Evolutionary conservation across 2,797 vertebrate species (phyloP), one percentile per base, ranked within the genome.

Genomic region (Spinibarbus caldwelli): DNA sequence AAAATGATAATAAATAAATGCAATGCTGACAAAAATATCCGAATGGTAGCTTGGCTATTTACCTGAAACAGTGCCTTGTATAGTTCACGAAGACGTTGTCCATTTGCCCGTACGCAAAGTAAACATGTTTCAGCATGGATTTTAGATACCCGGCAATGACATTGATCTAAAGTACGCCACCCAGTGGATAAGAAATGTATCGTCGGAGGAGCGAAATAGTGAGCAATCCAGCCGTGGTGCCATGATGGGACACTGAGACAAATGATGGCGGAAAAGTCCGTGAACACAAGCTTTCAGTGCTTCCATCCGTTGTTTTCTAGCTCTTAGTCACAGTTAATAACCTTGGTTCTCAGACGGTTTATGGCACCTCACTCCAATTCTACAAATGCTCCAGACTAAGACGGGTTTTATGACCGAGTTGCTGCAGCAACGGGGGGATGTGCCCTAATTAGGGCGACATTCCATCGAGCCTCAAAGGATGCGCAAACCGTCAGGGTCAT

Each of bases 141-240:
- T 93, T 93, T 92, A 93, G 89, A 95, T 90, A 91, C 93, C 93
- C 97, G 97, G 96, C 96, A 97, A 97, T 99, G 98, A 99, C 97
- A 98, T 99, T 99, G 97, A 98, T 99, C 97, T 95, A 94, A 95
- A 95, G 93, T 93, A 95, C 97, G 97, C 97, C 98, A 95, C 95
- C 97, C 95, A 94, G 97, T 97, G 98, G 97, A 86, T 67, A 73
- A 91, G 86, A 78, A 59, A 26, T 29, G 79, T 0, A 68, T 29
- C 41, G 11, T 59, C 45, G 6, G 45, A 47, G 21, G 47, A 72
- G 29, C 85, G 31, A 43, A 87, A 38, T 41, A 8, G 47, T 73
- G 90, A 87, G 92, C 90, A 91, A 91, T 93, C 93, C 93, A 87
- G 84, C 88, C 86, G 70, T 86, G 86, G 84, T 86, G 85, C 80